A percentile compares a stretch with the other conserved stretches of the same genome.
Evolutionary conservation across 2,113 vertebrate species (phyloP).

Genomic region (Vireo altiloquus): DNA sequence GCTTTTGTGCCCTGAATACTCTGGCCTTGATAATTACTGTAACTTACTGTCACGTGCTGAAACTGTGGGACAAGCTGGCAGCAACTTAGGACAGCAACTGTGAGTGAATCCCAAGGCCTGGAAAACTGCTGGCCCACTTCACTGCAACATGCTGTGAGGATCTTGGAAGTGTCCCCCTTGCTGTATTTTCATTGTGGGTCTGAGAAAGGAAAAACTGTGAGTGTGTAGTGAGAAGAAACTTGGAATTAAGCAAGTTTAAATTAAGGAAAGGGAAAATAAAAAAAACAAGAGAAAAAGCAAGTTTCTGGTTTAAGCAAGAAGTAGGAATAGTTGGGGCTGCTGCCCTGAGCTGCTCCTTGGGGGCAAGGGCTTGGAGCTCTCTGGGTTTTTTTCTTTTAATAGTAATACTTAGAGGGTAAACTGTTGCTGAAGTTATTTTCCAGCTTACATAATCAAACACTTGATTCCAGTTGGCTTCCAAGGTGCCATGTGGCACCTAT

Average conservation of each 20-base stretch:
- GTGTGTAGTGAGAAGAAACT: background rate
- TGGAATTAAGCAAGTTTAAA: background rate
- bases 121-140: background rate
- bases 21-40: background rate
- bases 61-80: background rate
- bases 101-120: background rate
- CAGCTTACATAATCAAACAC: background rate
- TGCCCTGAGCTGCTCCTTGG: background rate
- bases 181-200: background rate
- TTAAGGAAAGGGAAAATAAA: background rate
- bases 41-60: background rate
- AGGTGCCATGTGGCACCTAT: background rate
- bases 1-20: background rate
- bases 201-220: background rate
- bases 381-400: background rate
- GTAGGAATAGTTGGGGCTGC: background rate
- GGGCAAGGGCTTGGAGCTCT: background rate
- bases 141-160: background rate
- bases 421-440: background rate
- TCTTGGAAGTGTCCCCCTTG: background rate
- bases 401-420: background rate
- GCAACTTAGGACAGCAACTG: background rate
- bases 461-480: no score
- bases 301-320: background rate
- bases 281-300: background rate